Evolutionary conservation across 2,113 vertebrate species (phyloP).

Genomic region (Aphyosemion australe): DNA sequence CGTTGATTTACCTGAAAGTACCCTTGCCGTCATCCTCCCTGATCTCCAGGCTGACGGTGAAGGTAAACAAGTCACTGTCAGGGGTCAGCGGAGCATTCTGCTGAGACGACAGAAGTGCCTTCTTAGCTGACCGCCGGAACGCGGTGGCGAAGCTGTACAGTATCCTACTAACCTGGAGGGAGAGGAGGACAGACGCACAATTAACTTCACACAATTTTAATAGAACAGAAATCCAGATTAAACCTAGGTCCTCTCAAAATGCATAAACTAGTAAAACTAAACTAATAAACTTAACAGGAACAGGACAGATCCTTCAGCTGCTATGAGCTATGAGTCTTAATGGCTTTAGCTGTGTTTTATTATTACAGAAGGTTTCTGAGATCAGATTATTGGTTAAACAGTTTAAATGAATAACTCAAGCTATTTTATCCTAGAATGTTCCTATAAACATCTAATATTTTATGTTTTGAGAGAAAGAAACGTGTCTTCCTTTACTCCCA

Average conservation of each 20-base stretch:
- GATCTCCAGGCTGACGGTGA: conserved; percentile 96
- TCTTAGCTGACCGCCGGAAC: conserved; percentile 93
- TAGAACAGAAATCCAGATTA: neutral
- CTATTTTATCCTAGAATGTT: too few relatives aligned
- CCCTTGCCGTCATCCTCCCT: conserved; percentile 98
- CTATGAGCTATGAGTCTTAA: too few relatives aligned
- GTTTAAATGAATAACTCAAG: too few relatives aligned
- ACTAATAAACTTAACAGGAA: neutral
- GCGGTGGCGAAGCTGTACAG: conserved; percentile 98
- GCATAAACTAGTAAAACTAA: neutral
- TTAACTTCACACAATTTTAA: neutral
- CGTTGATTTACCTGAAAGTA: conserved; percentile 90
- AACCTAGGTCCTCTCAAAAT: too few relatives aligned
- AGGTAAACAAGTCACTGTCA: conserved; percentile 96
- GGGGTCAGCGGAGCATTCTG: conserved; percentile 87
- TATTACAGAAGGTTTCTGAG: too few relatives aligned
- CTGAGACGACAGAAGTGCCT: conserved; percentile 83
- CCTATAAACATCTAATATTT: too few relatives aligned
- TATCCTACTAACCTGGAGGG: conserved; percentile 91
- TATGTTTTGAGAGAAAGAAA: too few relatives aligned
- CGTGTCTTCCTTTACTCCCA: too few relatives aligned
- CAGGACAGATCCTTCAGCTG: too few relatives aligned
- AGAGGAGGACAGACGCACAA: neutral
- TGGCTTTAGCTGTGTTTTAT: too few relatives aligned
- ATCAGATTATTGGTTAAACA: too few relatives aligned